phyloP scores from a whole-genome alignment of 2,113 vertebrate genomes.

The Stictonetta naevosa region DNA sequence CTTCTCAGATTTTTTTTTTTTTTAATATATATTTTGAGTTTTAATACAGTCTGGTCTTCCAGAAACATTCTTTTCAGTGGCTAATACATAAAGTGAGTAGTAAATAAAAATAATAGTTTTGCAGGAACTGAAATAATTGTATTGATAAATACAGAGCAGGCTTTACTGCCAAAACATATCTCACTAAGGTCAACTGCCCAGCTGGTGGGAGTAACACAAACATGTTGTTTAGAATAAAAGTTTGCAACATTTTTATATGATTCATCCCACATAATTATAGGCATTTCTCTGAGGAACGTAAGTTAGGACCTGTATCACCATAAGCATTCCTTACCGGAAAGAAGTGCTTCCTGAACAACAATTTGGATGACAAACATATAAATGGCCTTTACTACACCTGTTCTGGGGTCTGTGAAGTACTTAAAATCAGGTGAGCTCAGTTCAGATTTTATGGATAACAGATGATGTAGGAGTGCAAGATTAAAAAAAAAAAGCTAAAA shows the following conservation, averaged over 20 bases:
- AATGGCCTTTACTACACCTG: not conserved
- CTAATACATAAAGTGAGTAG: not conserved
- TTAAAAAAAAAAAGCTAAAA: not conserved
- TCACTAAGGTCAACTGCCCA: not conserved
- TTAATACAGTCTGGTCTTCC: not conserved
- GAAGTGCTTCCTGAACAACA: not conserved
- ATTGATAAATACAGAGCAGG: not conserved
- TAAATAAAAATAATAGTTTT: not conserved
- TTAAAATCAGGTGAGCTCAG: not conserved
- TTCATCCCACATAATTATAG: not conserved
- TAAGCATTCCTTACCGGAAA: not conserved
- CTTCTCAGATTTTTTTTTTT: not conserved
- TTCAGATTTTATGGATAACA: not conserved
- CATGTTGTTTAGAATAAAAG: not conserved
- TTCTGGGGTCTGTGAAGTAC: not conserved
- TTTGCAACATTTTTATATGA: not conserved
- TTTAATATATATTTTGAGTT: not conserved
- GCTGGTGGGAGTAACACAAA: not conserved
- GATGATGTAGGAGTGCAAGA: not conserved
- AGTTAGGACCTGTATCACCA: not conserved
- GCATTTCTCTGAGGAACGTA: not conserved
- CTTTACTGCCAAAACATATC: not conserved
- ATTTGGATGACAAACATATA: not conserved
- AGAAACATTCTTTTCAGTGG: not conserved
- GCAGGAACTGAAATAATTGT: not conserved